phyloP scores from a whole-genome alignment of 2,888 invertebrate genomes.

The Eupeodes luniger region DNA sequence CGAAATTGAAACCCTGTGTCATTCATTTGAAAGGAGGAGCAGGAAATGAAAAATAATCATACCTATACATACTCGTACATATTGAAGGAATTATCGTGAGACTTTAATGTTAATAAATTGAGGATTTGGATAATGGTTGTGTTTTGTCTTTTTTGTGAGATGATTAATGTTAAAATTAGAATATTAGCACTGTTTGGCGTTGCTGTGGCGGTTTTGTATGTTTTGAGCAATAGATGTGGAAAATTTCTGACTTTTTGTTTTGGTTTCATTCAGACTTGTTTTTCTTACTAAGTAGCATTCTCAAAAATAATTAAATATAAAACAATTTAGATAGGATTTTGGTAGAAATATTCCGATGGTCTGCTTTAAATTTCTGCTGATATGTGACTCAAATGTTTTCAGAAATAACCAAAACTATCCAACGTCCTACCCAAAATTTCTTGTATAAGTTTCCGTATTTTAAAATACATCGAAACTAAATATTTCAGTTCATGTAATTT shows the following conservation, averaged over 20 bases:
- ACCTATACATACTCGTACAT: too few species aligned
- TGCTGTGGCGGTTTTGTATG: not conserved
- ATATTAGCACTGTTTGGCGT: constrained; percentile 4
- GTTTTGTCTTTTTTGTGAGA: not conserved
- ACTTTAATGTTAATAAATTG: constrained; percentile 20
- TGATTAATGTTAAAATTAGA: constrained; percentile 11
- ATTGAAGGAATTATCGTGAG: constrained; percentile 50
- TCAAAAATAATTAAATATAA: too few species aligned
- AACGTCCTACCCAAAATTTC: too few species aligned
- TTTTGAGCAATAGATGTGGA: not conserved
- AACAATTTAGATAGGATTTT: too few species aligned
- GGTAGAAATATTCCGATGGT: too few species aligned
- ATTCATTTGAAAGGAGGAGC: not conserved
- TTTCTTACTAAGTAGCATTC: too few species aligned
- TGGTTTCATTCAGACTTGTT: not conserved
- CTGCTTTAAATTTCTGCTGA: too few species aligned
- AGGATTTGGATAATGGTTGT: not conserved
- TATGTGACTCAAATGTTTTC: too few species aligned
- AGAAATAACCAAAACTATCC: too few species aligned
- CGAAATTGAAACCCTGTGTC: constrained; percentile 50
- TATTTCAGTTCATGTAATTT: too few species aligned
- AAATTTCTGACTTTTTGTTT: not conserved
- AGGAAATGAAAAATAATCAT: constrained; percentile 21
- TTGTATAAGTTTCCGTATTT: too few species aligned
- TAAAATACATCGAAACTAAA: too few species aligned